phyloP scores from a whole-genome alignment of 2,888 invertebrate genomes.

The Diloba caeruleocephala region DNA sequence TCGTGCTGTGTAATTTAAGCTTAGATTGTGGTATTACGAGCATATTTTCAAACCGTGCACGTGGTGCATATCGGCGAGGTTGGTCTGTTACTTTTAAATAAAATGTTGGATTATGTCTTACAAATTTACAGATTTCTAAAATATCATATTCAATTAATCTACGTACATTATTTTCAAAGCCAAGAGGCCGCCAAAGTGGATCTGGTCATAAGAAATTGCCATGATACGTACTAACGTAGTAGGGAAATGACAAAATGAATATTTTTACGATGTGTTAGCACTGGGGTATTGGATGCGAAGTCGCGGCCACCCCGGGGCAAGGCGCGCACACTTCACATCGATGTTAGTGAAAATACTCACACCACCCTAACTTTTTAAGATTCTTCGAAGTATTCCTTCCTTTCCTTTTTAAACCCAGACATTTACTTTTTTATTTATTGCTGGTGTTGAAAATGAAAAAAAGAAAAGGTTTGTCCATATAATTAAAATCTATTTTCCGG shows the following conservation, averaged over 20 bases:
- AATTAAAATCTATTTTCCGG: too few species aligned
- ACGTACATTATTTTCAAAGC: background rate
- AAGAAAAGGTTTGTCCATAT: too few species aligned
- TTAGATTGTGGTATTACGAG: too few species aligned
- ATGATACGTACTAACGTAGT: constrained; percentile 38
- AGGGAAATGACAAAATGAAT: constrained; percentile 74
- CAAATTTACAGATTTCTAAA: too few species aligned
- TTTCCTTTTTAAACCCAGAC: constrained; percentile 60
- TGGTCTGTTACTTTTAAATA: too few species aligned
- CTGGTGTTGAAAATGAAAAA: constrained; percentile 14
- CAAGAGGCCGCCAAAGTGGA: constrained; percentile 11
- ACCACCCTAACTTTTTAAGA: constrained; percentile 74
- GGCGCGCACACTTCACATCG: constrained; percentile 69
- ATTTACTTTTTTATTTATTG: constrained; percentile 39
- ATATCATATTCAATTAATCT: too few species aligned
- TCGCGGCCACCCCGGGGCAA: constrained; percentile 61
- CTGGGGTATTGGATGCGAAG: constrained; percentile 68
- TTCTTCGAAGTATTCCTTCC: constrained; percentile 60
- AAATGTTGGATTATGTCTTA: too few species aligned
- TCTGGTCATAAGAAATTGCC: constrained; percentile 24
- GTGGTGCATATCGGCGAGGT: too few species aligned
- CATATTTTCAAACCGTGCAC: too few species aligned
- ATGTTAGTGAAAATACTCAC: constrained; percentile 75
- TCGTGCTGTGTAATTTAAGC: too few species aligned
- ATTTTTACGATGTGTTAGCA: constrained; percentile 78